Evolutionary conservation across 1,140 invertebrate genomes (phyloP).

Genomic region (Eumaeus atala): DNA sequence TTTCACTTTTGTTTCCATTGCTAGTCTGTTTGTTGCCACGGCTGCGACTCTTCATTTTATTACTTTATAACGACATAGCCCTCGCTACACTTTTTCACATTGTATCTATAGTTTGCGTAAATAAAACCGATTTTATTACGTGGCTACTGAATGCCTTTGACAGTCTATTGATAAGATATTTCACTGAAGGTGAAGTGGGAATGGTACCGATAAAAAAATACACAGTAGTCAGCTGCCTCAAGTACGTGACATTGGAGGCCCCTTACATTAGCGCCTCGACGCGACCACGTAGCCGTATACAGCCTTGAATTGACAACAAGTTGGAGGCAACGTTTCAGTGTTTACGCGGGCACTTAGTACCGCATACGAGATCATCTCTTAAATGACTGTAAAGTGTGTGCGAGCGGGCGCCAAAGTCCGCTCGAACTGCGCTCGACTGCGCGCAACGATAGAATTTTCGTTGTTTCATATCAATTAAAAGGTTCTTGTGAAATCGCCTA

Average conservation of each 20-base stretch:
- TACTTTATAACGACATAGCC: slow-evolving; percentile 5
- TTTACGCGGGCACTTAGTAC: slow-evolving; percentile 44
- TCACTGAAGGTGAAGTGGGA: slow-evolving; percentile 43
- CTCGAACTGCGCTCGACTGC: slow-evolving; percentile 38
- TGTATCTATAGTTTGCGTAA: neutral
- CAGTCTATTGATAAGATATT: slow-evolving; percentile 57
- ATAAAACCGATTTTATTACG: neutral
- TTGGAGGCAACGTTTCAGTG: slow-evolving; percentile 34
- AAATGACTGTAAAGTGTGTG: slow-evolving; percentile 26
- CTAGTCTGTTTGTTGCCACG: slow-evolving; percentile 33
- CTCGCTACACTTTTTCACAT: neutral
- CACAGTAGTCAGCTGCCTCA: slow-evolving; percentile 37
- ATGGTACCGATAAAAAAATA: slow-evolving; percentile 54
- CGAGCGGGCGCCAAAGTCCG: slow-evolving; percentile 34
- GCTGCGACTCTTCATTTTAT: slow-evolving; percentile 54
- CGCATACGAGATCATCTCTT: slow-evolving; percentile 20
- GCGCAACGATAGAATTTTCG: slow-evolving; percentile 30
- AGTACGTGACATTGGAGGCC: slow-evolving; percentile 47
- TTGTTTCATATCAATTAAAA: slow-evolving; percentile 50
- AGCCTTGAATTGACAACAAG: slow-evolving; percentile 44
- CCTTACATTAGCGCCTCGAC: slow-evolving; percentile 52
- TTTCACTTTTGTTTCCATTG: slow-evolving; percentile 30
- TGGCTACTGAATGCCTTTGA: slow-evolving; percentile 16
- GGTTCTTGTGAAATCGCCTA: slow-evolving; percentile 38
- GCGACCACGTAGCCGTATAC: slow-evolving; percentile 40